These are phyloP conservation scores for Probaryconus sp. DNA, from an alignment of 1,140 invertebrate genomes.

Conservation along the genomic window DNA sequence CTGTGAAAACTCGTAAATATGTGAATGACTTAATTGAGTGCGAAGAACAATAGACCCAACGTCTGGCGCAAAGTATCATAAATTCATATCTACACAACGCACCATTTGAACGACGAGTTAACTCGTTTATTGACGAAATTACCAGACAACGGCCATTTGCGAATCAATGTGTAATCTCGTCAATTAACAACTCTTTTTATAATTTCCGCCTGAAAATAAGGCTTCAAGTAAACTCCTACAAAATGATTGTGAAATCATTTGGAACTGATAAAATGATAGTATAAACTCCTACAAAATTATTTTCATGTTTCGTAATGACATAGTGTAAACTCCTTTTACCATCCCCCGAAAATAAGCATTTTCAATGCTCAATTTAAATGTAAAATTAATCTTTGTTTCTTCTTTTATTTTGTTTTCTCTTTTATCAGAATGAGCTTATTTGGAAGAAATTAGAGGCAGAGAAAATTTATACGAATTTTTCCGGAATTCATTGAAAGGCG, in stretches of 20 bases:
- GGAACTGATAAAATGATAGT: too few relatives aligned
- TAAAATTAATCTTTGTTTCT: too few relatives aligned
- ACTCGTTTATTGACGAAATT: constrained; percentile 45
- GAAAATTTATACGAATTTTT: constrained; percentile 8
- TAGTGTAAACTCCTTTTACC: too few relatives aligned
- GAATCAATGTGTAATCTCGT: constrained; percentile 8
- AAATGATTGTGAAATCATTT: too few relatives aligned
- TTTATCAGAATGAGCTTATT: constrained; percentile 1
- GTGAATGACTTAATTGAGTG: constrained; percentile 49
- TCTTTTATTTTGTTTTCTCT: not conserved
- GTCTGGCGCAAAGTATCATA: constrained; percentile 27
- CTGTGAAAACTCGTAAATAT: constrained; percentile 46
- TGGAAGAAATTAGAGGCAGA: constrained; percentile 20
- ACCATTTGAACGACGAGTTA: not conserved
- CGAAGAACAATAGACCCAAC: constrained; percentile 30
- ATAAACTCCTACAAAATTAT: too few relatives aligned
- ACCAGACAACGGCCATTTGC: constrained; percentile 26
- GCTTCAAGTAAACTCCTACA: too few relatives aligned
- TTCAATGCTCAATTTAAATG: too few relatives aligned
- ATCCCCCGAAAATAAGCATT: too few relatives aligned
- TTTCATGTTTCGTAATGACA: too few relatives aligned
- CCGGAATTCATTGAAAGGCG: constrained; percentile 1
- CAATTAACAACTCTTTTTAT: too few relatives aligned
- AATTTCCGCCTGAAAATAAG: too few relatives aligned
- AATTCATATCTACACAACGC: constrained; percentile 34